Percentiles rank a stretch among this genome's conserved stretches.
Evolutionary conservation across 1,140 invertebrate genomes (phyloP).

Genomic region (Temnothorax curvispinosus): DNA sequence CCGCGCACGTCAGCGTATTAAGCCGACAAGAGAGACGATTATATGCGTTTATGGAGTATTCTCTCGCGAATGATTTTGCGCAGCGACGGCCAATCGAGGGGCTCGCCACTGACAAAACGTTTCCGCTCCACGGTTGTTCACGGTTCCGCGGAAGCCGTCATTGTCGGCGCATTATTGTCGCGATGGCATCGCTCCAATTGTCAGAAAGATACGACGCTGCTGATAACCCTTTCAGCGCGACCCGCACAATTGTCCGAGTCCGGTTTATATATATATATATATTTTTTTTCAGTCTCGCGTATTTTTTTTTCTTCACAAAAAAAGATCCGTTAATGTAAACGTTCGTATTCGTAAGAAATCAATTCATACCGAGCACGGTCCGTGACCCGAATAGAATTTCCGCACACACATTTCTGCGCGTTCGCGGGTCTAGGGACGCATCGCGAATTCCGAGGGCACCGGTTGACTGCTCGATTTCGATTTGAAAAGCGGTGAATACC

Average conservation of each 20-base stretch:
- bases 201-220: constrained; percentile 34
- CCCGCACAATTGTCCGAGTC: constrained; percentile 21
- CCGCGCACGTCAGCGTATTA: neutral
- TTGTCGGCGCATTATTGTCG: constrained; percentile 53
- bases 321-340: neutral
- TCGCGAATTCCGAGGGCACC: neutral
- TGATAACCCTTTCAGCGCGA: constrained; percentile 20
- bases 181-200: constrained; percentile 45
- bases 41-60: neutral
- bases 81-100: constrained; percentile 1
- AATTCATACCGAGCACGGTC: neutral
- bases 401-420: neutral
- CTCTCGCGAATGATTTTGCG: constrained; percentile 11
- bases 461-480: neutral
- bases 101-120: constrained; percentile 38
- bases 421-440: neutral
- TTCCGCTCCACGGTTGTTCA: constrained; percentile 40
- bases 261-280: neutral
- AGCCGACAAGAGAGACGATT: neutral
- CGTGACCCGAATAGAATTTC: constrained; percentile 6
- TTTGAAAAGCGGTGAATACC: constrained; percentile 11
- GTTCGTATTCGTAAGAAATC: neutral
- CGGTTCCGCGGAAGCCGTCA: constrained; percentile 41
- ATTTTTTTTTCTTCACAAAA: neutral
- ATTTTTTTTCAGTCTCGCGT: neutral